These are phyloP conservation scores for Acanthurus tractus DNA, from an alignment of 2,797 vertebrate species.

Conservation along the genomic window DNA sequence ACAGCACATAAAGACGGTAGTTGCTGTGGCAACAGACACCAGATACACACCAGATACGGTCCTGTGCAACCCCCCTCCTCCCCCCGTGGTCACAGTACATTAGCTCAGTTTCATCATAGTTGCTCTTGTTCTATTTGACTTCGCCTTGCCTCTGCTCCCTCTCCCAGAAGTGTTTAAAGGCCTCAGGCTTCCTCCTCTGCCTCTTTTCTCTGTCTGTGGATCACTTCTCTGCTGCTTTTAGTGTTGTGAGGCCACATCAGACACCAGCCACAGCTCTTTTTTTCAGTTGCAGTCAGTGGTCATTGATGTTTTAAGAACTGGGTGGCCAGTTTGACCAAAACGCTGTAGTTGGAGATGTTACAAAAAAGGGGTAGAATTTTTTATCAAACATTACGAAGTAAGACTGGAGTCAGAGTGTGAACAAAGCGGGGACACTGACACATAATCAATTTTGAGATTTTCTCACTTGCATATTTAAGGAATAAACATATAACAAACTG, in stretches of 20 bases:
- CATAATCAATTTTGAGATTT: too few relatives aligned
- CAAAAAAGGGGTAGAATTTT: background rate
- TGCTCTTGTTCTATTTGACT: constrained; percentile 52
- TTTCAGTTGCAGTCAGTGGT: constrained; percentile 4
- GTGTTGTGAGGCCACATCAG: constrained; percentile 8
- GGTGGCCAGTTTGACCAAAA: background rate
- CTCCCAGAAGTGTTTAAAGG: constrained; percentile 33
- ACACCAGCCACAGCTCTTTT: constrained; percentile 2
- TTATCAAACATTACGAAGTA: background rate
- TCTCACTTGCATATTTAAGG: too few relatives aligned
- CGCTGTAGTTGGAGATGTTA: background rate
- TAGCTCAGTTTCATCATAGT: constrained; percentile 66
- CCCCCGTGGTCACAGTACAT: constrained; percentile 65
- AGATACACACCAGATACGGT: constrained; percentile 36
- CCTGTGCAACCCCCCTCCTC: constrained; percentile 7
- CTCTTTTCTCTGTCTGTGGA: constrained; percentile 7
- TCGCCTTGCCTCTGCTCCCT: constrained; percentile 24
- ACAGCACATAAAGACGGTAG: constrained; percentile 47
- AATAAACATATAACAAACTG: background rate
- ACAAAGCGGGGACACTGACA: too few relatives aligned
- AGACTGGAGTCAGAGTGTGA: background rate
- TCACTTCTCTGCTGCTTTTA: constrained; percentile 12
- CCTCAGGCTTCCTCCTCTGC: constrained; percentile 28
- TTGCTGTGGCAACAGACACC: constrained; percentile 74
- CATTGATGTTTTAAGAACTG: background rate